Evolutionary conservation across 2,113 vertebrate genomes (phyloP), one percentile per base, ranked within the genome.

Genomic region (Mobula birostris): DNA sequence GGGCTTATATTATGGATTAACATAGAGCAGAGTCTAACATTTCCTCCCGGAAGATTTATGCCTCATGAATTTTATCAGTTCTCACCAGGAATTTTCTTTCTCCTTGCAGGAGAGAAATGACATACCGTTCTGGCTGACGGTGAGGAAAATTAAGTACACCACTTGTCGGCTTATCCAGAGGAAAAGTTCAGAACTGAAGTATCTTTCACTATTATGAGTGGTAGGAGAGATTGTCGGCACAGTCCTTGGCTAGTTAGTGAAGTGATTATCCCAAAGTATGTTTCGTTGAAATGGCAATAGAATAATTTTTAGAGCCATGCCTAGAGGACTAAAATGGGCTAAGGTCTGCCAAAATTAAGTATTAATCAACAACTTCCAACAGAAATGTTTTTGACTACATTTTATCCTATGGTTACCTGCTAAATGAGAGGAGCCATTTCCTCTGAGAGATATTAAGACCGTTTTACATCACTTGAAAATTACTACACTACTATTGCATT

Each of bases 11-110:
- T 15, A 74, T 48, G 11, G 9, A 32, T 87, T 87, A 87, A 61
- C 56, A 21, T 27, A 24, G 48, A 87, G 19, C 21, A 9, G 68
- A 74, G 36, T 72, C 68, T 72, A 29, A 88, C 70, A 68, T 9
- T 14, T 92, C 32, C 19, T 72, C 0, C 19, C 36, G 90, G 68
- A 36, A 92, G 36, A 21, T 68, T 21, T 72, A 72, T 48, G 36
- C 12, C 66, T 92, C 8, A 92, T 92, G 90, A 72, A 68, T 92
- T 92, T 72, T 92, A 72, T 92, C 32, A 36, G 7, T 92, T 92
- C 36, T 72, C 19, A 14, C 90, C n/a, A 36, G 61, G 87, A 63
- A n/a, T 90, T 29, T 1, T 68, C 48, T 90, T 68, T 40, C 21
- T 56, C 48, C 24, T 83, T 15, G 61, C 15, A 90, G 6, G 19